Evolutionary conservation across 1,140 invertebrate species (phyloP), one percentile per base, ranked within the genome.

Genomic region (Wasmannia auropunctata): DNA sequence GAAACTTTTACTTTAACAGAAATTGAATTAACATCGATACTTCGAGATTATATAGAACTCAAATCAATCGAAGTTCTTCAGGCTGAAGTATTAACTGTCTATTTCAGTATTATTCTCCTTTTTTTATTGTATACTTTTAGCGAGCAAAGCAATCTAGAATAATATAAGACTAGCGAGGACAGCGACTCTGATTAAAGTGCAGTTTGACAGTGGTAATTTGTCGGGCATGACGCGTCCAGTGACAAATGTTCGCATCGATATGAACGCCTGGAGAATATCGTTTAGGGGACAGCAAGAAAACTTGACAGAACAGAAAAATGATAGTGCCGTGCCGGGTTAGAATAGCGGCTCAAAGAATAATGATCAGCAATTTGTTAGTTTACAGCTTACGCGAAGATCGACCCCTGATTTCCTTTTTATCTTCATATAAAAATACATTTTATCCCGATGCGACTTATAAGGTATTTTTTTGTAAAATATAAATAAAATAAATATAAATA

Each of bases 171-270:
- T 28, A 11, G 34, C 31, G 56, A 43, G 25, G 74, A 62, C 56
- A 65, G 22, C 6, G 51, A 34, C 3, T 60, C 25, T 43, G 67
- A 60, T 83, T 83, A 58, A 69, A 80, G 56, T 74, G 37, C 51
- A 72, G 19, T 40, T 83, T 58, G 79, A 83, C 79, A 72, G 34
- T 34, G 37, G 31, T 34, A 74, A 83, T 83, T 72, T 83, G 51
- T 83, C 79, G 11, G 79, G 7, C 37, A 1, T 72, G 79, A 70
- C 79, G 37, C 51, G 49, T 67, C 60, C 40, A 31, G 51, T 83
- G 67, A 83, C 79, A 83, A 83, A 83, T 83, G 67, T 83, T 58
- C 51, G 58, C 67, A 85, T 87, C 83, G 72, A 88, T 84, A 88
- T 76, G 79, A 87, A 85, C 85, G 69, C n/a, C 70, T 69, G 69